Evolutionary conservation across 2,797 vertebrate genomes (phyloP), one percentile per base, ranked within the genome.

Genomic region (Peromyscus eremicus): DNA sequence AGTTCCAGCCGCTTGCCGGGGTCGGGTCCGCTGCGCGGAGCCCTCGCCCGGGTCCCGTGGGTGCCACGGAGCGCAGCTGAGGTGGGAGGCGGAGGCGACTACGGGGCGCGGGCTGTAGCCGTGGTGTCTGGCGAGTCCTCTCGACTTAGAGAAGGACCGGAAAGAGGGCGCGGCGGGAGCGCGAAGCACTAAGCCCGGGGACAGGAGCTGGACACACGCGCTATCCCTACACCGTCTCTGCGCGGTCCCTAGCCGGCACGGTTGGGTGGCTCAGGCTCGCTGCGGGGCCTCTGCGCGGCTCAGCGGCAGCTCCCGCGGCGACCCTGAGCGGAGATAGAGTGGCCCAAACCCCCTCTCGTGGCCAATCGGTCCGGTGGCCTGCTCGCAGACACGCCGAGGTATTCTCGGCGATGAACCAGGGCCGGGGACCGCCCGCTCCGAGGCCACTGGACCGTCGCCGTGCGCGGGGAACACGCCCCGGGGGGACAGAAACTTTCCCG

Each of bases 341-440:
- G 77, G 82, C 82, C 43, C 83, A 73, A 87, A 93, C 96, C 96
- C 93, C 93, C 82, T 90, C 94, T 97, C 97, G 96, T 93, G 97
- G 96, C 95, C 89, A 81, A 75, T 84, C 60, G 83, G 95, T 95
- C 97, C 92, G 83, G 94, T 93, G 92, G 97, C 95, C 73, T 91
- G 27, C 91, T 92, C 64, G 37, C 0, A 80, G 93, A 96, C 40
- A 14, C 27, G 52, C 81, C 0, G 68, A 55, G 10, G 88, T 46
- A 73, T 52, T 91, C 91, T 89, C 83, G 40, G 93, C 76, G 79
- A 95, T 60, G 75, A 92, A 89, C 82, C 14, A 10, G 70, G 21
- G 16, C 8, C 43, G 84, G 52, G 8, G 14, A 86, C 64, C 89
- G 46, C 66, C 83, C 0, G 52, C 80, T 34, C 52, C 0, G 52